Percentiles rank a stretch among this genome's conserved stretches.
These are phyloP conservation scores for Lacerta agilis DNA, from an alignment of 2,797 vertebrate genomes.

Conservation along the genomic window DNA sequence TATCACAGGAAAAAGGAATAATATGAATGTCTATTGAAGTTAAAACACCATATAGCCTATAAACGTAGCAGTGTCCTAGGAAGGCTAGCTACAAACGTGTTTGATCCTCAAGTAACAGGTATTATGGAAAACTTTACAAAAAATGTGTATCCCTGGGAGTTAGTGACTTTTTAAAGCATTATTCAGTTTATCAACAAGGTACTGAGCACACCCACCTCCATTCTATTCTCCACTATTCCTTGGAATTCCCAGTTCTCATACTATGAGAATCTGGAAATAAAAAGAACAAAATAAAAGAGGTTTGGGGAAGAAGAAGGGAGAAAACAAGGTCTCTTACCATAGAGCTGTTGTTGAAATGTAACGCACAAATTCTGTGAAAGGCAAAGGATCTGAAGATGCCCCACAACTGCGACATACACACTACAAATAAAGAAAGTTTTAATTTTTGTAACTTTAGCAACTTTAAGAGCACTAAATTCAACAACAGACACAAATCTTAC, in stretches of 20 bases:
- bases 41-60: neutral
- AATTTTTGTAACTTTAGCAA: neutral
- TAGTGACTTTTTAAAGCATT: neutral
- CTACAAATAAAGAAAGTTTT: slow-evolving; percentile 73
- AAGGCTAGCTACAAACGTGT: neutral
- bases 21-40: neutral
- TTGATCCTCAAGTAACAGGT: neutral
- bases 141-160: neutral
- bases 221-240: neutral
- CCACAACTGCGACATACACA: slow-evolving; percentile 94
- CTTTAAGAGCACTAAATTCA: neutral
- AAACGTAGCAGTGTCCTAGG: neutral
- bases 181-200: neutral
- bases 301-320: fast-evolving
- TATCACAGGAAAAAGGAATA: neutral
- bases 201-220: neutral
- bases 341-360: slow-evolving; percentile 97
- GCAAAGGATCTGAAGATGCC: slow-evolving; percentile 95
- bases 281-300: neutral
- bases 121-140: neutral
- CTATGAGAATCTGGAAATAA: neutral
- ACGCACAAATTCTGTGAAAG: slow-evolving; percentile 96
- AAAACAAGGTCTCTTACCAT: slow-evolving; percentile 84
- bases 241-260: neutral
- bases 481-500: slow-evolving; percentile 73